Evolutionary conservation across 1,140 invertebrate genomes (phyloP).

Genomic region (Tyrophagus putrescentiae): DNA sequence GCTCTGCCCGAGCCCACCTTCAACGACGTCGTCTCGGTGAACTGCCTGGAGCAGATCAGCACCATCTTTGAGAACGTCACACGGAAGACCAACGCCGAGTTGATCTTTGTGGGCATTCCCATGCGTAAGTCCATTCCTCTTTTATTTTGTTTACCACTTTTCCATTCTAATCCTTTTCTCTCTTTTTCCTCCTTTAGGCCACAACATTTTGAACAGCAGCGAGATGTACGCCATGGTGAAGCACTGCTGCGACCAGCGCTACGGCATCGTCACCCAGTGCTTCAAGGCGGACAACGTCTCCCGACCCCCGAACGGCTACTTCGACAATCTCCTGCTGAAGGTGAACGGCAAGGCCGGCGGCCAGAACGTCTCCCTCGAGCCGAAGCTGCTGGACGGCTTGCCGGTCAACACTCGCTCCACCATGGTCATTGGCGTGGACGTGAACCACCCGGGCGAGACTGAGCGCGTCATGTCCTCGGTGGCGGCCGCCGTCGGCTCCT

Average conservation of each 20-base stretch:
- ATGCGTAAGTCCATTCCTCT: neutral
- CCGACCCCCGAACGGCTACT: neutral
- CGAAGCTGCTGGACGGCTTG: slow-evolving; percentile 27
- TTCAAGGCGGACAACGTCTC: neutral
- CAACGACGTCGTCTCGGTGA: neutral
- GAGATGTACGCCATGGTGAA: slow-evolving; percentile 7
- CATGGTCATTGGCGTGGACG: slow-evolving; percentile 45
- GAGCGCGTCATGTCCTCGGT: slow-evolving; percentile 57
- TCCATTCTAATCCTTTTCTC: neutral
- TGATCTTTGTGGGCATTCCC: slow-evolving; percentile 1
- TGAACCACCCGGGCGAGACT: slow-evolving; percentile 60
- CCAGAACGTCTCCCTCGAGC: slow-evolving; percentile 50
- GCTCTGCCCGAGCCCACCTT: neutral
- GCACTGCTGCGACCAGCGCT: slow-evolving; percentile 1
- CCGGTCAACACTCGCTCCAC: neutral
- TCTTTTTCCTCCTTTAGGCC: neutral
- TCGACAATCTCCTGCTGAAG: slow-evolving; percentile 61
- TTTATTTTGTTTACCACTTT: neutral
- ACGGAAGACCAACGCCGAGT: neutral
- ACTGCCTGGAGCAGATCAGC: neutral
- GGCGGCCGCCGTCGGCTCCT: slow-evolving; percentile 45
- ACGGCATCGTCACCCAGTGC: slow-evolving; percentile 10
- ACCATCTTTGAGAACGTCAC: neutral
- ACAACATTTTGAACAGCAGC: neutral
- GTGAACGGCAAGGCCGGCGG: slow-evolving; percentile 69